Evolutionary conservation across 2,113 vertebrate species (phyloP).

Genomic region (Platichthys stellatus): DNA sequence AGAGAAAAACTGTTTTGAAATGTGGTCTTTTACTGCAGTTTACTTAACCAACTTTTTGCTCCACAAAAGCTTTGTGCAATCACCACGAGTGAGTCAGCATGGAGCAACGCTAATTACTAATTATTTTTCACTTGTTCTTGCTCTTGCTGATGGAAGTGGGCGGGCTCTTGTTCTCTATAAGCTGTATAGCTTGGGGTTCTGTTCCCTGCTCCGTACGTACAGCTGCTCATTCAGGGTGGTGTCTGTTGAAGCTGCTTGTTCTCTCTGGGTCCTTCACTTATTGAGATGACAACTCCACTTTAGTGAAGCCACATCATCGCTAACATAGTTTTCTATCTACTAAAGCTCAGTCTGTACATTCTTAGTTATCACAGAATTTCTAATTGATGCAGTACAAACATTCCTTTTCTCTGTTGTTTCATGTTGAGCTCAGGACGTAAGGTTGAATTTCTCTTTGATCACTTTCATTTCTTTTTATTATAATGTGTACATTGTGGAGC

Average conservation of each 20-base stretch:
- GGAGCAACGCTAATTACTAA: neutral
- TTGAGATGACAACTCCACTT: too few relatives aligned
- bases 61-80: neutral
- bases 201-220: neutral
- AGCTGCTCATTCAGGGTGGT: neutral
- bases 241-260: neutral
- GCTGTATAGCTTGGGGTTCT: neutral
- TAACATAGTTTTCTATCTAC: too few relatives aligned
- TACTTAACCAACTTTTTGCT: neutral
- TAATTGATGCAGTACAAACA: too few relatives aligned
- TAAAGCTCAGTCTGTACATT: too few relatives aligned
- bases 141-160: neutral
- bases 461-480: too few relatives aligned
- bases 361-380: too few relatives aligned
- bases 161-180: neutral
- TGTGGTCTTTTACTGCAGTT: neutral
- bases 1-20: neutral
- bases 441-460: too few relatives aligned
- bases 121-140: slow-evolving; percentile 14
- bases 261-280: neutral
- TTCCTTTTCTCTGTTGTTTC: too few relatives aligned
- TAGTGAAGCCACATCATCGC: too few relatives aligned
- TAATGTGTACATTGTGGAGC: too few relatives aligned
- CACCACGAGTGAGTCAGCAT: slow-evolving; percentile 10
- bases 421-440: too few relatives aligned